Conservation (phyloP, 2,797 vertebrate genomes). For the Clarias platycephalus region DNA sequence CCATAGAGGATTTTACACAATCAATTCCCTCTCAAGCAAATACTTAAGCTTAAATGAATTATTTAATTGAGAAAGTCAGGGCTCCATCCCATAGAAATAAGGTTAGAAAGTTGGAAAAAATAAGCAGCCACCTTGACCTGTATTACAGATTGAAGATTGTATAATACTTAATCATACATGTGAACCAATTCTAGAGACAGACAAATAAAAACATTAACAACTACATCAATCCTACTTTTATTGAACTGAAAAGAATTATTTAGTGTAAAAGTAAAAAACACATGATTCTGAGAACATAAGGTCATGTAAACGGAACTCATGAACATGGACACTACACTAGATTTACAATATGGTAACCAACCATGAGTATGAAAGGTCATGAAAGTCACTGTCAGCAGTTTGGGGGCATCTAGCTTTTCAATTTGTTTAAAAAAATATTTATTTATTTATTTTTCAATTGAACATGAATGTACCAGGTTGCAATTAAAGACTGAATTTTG, state of each 20-base stretch:
- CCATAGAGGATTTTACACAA: not conserved
- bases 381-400: slow-evolving; percentile 1
- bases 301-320: not conserved
- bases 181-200: not conserved
- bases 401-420: slow-evolving; percentile 12
- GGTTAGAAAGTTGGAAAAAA: no score
- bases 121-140: no score
- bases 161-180: slow-evolving; percentile 6
- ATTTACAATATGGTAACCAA: slow-evolving; percentile 27
- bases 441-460: not conserved
- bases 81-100: not conserved
- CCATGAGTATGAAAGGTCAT: slow-evolving; percentile 26
- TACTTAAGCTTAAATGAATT: not conserved
- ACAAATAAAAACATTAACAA: slow-evolving; percentile 12
- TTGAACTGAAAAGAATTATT: slow-evolving; percentile 36
- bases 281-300: slow-evolving; percentile 20
- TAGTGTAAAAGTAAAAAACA: slow-evolving; percentile 8
- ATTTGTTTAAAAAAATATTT: not conserved
- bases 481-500: not conserved
- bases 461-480: not conserved
- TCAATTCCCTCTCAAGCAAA: not conserved
- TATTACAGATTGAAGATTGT: not conserved
- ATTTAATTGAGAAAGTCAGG: not conserved
- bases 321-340: slow-evolving; percentile 30
- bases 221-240: slow-evolving; percentile 39